Evolutionary conservation across 2,113 vertebrate genomes (phyloP).

Genomic region (Epinephelus lanceolatus): DNA sequence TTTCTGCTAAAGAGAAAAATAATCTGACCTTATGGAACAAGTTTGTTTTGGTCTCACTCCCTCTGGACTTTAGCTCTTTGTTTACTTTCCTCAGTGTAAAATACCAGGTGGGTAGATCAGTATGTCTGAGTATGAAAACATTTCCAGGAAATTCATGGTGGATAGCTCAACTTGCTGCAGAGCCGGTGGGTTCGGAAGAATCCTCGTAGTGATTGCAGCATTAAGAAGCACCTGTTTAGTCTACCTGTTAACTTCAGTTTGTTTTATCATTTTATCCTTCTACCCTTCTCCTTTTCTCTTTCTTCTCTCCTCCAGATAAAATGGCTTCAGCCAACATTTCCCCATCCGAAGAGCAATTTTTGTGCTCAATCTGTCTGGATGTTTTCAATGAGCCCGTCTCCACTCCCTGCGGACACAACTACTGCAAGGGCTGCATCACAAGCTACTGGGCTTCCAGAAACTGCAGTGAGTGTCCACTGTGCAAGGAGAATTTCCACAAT

Average conservation of each 20-base stretch:
- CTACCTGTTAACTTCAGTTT: background rate
- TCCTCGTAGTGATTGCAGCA: background rate
- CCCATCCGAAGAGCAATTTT: too few species aligned
- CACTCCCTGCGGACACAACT: too few species aligned
- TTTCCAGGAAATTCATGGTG: background rate
- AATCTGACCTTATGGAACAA: too few species aligned
- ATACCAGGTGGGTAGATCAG: background rate
- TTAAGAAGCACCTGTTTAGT: background rate
- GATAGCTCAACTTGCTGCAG: background rate
- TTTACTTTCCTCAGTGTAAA: too few species aligned
- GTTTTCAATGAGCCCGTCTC: too few species aligned
- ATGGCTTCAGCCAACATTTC: conserved; percentile 20
- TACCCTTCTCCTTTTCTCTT: too few species aligned
- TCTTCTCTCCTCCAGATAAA: background rate
- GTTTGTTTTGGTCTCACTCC: too few species aligned
- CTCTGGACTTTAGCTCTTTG: too few species aligned
- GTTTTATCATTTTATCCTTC: background rate
- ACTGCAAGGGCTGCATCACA: conserved; percentile 3
- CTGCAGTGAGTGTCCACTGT: conserved; percentile 6
- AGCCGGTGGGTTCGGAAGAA: background rate
- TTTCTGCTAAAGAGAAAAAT: too few species aligned
- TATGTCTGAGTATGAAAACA: background rate
- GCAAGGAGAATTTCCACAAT: background rate
- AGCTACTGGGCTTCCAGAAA: background rate
- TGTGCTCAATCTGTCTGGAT: too few species aligned